Base-by-base conservation (phyloP, 2,797 vertebrate genomes). In the Leptoclinus maculatus region DNA sequence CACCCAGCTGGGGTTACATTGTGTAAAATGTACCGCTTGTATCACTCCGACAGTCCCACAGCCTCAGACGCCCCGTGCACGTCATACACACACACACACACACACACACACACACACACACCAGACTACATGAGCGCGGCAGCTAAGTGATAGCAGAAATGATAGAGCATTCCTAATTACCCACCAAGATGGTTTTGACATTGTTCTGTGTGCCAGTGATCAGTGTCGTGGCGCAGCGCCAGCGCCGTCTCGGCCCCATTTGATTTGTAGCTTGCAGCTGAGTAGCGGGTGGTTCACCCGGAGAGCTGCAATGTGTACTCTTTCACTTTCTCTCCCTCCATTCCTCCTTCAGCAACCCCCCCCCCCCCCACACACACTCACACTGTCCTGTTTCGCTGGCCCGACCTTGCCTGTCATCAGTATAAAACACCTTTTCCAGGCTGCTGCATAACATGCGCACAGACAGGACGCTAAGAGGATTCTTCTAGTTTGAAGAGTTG, bases 101-200 rank as follows among this genome's bases (percentile, higher is more conserved):
- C 82, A 65, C 82, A 65, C 19, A 27, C 39, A 67, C 36, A 59
- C 74, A 80, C 11, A 25, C 82, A 65, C 82, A 65, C 19, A 27
- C 39, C 17, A 25, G 8, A 59, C 82, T 57, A 32, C 49, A 74
- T 32, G 25, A 82, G 71, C 29, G 29, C 76, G 12, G 58, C 78
- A 41, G 78, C 76, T 76, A 81, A 88, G 88, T 74, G 74, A 90
- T 87, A 88, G 82, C 82, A 77, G 85, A 60, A 87, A 87, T 91
- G 88, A 91, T 83, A 85, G 83, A 91, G 87, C 85, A 78, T 85
- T 91, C 85, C 88, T 92, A 94, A 95, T 95, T 90, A 94, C 89
- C 90, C 85, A 90, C 89, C 70, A 90, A 88, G 91, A 90, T 88
- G 92, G 85, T 90, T 94, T 90, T 92, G 91, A 95, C 91, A 92